A percentile compares a stretch with the other conserved stretches of the same genome.
Conservation (phyloP, 2,113 vertebrate species). For the Toxotes chatareus region DNA sequence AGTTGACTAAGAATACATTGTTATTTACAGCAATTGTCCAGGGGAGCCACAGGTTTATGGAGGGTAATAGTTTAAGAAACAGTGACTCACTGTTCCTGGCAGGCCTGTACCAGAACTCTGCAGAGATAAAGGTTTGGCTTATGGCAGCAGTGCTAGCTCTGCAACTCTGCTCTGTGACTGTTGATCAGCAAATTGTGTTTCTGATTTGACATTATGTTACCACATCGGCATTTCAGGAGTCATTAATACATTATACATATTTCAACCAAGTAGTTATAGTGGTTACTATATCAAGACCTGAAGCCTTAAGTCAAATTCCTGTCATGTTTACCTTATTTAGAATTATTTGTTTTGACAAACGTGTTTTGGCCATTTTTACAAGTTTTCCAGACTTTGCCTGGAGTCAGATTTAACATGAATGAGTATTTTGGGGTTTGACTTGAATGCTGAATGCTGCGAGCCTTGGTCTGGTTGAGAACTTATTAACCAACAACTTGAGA, state of each 20-base stretch:
- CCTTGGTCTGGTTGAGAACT: background rate
- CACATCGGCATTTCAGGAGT: constrained; percentile 1
- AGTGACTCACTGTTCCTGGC: constrained; percentile 61
- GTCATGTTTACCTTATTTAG: no score
- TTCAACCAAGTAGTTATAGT: background rate
- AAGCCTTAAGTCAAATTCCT: background rate
- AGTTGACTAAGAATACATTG: constrained; percentile 68
- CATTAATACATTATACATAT: background rate
- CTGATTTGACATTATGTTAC: constrained; percentile 15
- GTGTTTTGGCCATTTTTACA: no score
- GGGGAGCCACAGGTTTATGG: constrained; percentile 35
- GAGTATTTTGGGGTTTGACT: background rate
- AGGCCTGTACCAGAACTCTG: constrained; percentile 37
- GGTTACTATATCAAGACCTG: background rate
- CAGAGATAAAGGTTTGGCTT: constrained; percentile 46
- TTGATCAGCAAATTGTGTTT: constrained; percentile 32
- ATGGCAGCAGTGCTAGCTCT: background rate
- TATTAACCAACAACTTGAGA: background rate
- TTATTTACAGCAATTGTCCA: constrained; percentile 71
- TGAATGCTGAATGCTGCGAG: background rate
- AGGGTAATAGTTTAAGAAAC: constrained; percentile 70
- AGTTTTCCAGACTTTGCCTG: background rate
- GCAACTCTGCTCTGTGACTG: constrained; percentile 18
- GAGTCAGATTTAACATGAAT: background rate
- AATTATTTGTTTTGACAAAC: no score